Conservation (phyloP, 2,113 vertebrate species). For the Ctenodactylus gundi region DNA sequence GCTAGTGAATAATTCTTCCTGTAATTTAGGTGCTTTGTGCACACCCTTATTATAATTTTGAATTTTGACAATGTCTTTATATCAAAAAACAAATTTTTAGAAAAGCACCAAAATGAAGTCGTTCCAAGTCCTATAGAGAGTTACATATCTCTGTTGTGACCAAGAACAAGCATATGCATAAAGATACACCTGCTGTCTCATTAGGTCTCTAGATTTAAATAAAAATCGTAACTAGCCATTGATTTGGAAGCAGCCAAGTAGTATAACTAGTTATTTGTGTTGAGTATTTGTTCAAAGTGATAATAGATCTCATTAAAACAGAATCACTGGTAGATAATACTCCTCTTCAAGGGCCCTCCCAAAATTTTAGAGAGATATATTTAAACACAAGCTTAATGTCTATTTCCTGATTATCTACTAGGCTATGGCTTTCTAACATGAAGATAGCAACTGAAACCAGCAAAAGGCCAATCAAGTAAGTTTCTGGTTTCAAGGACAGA, state of each 20-base stretch:
- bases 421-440: neutral
- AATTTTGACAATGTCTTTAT: conserved; percentile 58
- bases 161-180: neutral
- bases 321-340: conserved; percentile 29
- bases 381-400: neutral
- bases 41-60: conserved; percentile 60
- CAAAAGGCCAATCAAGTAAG: neutral
- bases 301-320: conserved; percentile 45
- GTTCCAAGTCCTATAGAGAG: conserved; percentile 6
- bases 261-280: neutral
- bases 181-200: neutral
- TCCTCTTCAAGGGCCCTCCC: neutral
- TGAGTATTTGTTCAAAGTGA: conserved; percentile 18
- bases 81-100: conserved; percentile 51
- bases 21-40: conserved; percentile 42
- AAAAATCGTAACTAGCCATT: conserved; percentile 21
- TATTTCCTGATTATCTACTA: neutral
- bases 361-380: neutral
- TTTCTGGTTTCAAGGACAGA: neutral
- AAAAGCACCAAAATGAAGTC: conserved; percentile 15
- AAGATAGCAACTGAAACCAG: neutral
- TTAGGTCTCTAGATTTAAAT: neutral
- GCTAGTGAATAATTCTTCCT: conserved; percentile 41
- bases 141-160: conserved; percentile 30
- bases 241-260: conserved; percentile 15